Evolutionary conservation across 1,140 invertebrate species (phyloP).

Genomic region (Drosophila nannoptera): DNA sequence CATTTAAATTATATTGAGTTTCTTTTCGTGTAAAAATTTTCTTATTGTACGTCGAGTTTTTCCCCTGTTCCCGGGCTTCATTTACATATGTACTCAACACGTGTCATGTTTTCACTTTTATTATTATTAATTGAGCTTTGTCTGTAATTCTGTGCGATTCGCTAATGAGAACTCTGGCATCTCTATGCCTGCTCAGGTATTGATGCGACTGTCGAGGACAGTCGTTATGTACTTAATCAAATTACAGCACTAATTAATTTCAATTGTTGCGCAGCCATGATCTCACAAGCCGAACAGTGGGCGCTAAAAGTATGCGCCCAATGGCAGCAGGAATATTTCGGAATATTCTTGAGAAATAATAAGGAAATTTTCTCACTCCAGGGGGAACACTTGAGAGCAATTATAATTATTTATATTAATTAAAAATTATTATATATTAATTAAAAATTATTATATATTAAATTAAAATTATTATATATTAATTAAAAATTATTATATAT

Average conservation of each 20-base stretch:
- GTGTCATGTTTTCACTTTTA: constrained; percentile 30
- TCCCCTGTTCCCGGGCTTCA: constrained; percentile 35
- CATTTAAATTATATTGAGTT: constrained; percentile 70
- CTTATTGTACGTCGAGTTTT: constrained; percentile 6
- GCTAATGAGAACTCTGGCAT: constrained; percentile 56
- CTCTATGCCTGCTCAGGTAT: constrained; percentile 4
- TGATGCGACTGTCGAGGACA: constrained; percentile 34
- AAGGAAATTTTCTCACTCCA: too few relatives aligned
- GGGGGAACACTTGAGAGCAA: too few relatives aligned
- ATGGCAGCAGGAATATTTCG: too few relatives aligned
- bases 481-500: neutral
- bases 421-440: neutral
- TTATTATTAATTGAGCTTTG: constrained; percentile 11
- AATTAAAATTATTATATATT: neutral
- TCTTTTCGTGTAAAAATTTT: constrained; percentile 38
- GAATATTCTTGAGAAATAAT: too few relatives aligned
- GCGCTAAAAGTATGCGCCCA: too few relatives aligned
- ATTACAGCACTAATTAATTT: constrained; percentile 72
- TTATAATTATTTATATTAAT: neutral
- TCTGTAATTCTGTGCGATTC: constrained; percentile 39
- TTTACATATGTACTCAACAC: constrained; percentile 71
- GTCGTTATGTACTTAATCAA: constrained; percentile 58
- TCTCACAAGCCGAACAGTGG: constrained; percentile 16
- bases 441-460: neutral
- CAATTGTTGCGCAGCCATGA: constrained; percentile 50